Conservation (phyloP, 2,888 invertebrate genomes). For the Cataglyphis cursor region DNA sequence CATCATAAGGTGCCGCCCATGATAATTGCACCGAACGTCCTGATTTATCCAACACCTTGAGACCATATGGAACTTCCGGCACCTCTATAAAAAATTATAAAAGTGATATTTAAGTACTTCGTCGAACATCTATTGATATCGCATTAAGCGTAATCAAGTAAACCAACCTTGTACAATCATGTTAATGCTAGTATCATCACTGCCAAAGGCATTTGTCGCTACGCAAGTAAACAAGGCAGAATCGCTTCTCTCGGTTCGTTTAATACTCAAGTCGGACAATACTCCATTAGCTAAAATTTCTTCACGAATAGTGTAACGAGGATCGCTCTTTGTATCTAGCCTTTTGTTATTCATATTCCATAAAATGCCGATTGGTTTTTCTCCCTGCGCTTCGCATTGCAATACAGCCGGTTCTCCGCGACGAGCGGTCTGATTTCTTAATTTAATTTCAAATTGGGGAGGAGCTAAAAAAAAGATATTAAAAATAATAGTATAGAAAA, state of each 20-base stretch:
- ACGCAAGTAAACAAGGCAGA: constrained; percentile 97
- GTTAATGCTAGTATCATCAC: constrained; percentile 97
- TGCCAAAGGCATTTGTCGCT: constrained; percentile 97
- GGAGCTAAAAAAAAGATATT: constrained; percentile 89
- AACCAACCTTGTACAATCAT: constrained; percentile 95
- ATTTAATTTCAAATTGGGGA: constrained; percentile 97
- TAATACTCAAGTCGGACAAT: constrained; percentile 95
- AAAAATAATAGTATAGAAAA: not conserved
- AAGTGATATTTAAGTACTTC: not conserved
- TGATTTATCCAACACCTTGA: constrained; percentile 96
- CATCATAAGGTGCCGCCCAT: constrained; percentile 97
- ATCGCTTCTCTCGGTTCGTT: constrained; percentile 95
- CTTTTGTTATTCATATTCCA: constrained; percentile 98
- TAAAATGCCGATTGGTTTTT: constrained; percentile 97
- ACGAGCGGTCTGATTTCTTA: constrained; percentile 96
- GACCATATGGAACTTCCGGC: constrained; percentile 95
- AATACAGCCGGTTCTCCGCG: constrained; percentile 96
- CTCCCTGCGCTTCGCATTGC: constrained; percentile 97
- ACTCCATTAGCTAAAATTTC: constrained; percentile 96
- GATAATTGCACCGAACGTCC: constrained; percentile 96
- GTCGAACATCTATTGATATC: not conserved
- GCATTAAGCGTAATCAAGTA: not conserved
- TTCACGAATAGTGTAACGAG: constrained; percentile 94
- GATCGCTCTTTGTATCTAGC: constrained; percentile 95
- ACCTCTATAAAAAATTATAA: constrained; percentile 89